Conservation (phyloP, 2,797 vertebrate species). For the Neosilurus hyrtlii region DNA sequence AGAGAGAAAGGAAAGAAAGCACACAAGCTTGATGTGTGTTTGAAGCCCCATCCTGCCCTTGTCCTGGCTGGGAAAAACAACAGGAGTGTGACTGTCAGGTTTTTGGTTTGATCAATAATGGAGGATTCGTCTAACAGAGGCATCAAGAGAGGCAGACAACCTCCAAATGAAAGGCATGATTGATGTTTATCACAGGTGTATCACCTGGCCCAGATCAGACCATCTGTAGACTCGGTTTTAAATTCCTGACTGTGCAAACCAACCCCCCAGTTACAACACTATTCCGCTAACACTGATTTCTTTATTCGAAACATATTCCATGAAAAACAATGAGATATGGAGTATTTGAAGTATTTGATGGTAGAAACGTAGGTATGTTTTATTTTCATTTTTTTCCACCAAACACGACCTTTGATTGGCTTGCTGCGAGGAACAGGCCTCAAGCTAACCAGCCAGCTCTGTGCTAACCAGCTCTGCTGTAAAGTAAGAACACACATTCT, state of each 20-base stretch:
- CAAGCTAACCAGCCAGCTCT: no score
- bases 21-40: not conserved
- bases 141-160: not conserved
- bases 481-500: no score
- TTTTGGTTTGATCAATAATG: slow-evolving; percentile 60
- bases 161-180: not conserved
- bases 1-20: not conserved
- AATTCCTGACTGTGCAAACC: not conserved
- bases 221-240: not conserved
- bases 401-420: no score
- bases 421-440: no score
- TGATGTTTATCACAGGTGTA: not conserved
- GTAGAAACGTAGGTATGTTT: no score
- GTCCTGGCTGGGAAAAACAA: slow-evolving; percentile 31
- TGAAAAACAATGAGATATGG: no score
- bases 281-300: no score
- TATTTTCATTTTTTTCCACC: no score
- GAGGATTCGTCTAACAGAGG: not conserved
- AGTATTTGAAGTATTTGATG: no score
- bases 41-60: slow-evolving; percentile 3
- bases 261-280: not conserved
- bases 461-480: no score
- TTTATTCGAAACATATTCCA: no score
- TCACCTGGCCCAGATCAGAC: not conserved
- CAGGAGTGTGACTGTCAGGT: slow-evolving; percentile 25